These are phyloP conservation scores for Bufo bufo DNA, from an alignment of 2,113 vertebrate species.

Conservation along the genomic window DNA sequence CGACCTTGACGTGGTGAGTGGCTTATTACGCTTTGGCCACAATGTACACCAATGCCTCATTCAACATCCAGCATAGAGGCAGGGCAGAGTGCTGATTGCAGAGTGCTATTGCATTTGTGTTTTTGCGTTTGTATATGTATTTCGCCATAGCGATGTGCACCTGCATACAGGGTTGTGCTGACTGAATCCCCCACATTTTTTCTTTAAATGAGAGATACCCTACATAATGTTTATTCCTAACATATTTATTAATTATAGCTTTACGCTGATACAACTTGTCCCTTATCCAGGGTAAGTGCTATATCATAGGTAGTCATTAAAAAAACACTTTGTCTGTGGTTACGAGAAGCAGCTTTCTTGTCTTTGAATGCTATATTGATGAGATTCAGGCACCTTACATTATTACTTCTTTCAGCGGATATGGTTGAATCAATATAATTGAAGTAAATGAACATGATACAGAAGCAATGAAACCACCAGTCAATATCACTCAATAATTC, in stretches of 20 bases:
- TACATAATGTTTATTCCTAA: too few relatives aligned
- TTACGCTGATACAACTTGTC: neutral
- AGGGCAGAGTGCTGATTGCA: too few relatives aligned
- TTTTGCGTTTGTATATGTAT: too few relatives aligned
- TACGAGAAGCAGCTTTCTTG: neutral
- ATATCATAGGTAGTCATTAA: neutral
- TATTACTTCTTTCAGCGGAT: conserved; percentile 32
- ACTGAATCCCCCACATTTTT: too few relatives aligned
- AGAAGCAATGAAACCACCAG: conserved; percentile 25
- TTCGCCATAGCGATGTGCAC: too few relatives aligned
- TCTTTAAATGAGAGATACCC: too few relatives aligned
- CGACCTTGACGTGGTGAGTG: too few relatives aligned
- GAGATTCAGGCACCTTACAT: neutral
- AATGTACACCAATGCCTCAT: too few relatives aligned
- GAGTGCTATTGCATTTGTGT: too few relatives aligned
- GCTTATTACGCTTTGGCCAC: too few relatives aligned
- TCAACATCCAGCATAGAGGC: too few relatives aligned
- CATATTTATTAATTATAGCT: neutral
- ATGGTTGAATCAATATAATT: conserved; percentile 18
- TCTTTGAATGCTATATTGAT: neutral
- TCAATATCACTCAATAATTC: conserved; percentile 36
- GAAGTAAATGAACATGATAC: conserved; percentile 28
- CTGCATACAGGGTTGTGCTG: too few relatives aligned
- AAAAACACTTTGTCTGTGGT: conserved; percentile 29
- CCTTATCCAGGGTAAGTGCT: neutral